Evolutionary conservation across 2,797 vertebrate species (phyloP).

Genomic region (Balearica regulorum): DNA sequence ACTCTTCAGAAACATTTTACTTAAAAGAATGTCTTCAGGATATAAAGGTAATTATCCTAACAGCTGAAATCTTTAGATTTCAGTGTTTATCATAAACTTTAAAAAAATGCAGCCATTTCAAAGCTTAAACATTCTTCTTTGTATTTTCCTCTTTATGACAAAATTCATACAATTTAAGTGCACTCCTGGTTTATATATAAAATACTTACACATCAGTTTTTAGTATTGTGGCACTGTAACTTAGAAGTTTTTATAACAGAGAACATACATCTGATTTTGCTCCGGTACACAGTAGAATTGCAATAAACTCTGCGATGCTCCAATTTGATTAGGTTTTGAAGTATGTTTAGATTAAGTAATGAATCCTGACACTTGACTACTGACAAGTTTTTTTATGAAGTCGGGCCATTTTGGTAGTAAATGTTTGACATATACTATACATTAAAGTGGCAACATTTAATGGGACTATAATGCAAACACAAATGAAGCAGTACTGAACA

Average conservation of each 20-base stretch:
- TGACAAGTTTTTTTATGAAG: neutral
- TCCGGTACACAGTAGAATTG: neutral
- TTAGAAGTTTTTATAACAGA: neutral
- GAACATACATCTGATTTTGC: neutral
- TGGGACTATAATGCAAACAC: neutral
- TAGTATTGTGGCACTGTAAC: neutral
- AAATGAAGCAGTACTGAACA: neutral
- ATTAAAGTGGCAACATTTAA: neutral
- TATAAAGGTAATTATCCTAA: neutral
- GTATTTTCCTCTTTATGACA: neutral
- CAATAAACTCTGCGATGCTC: neutral
- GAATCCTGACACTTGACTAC: neutral
- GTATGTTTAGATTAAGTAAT: neutral
- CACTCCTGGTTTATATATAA: neutral
- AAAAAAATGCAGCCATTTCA: neutral
- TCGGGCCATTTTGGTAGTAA: neutral
- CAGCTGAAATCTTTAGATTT: neutral
- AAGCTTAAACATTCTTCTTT: neutral
- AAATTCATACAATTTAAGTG: neutral
- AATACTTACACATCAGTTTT: neutral
- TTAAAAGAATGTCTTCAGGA: neutral
- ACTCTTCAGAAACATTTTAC: neutral
- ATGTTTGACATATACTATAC: neutral
- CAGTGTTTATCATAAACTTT: neutral
- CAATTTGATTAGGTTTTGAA: neutral